Evolutionary conservation across 2,797 vertebrate species (phyloP).

Genomic region (Pipistrellus kuhlii): DNA sequence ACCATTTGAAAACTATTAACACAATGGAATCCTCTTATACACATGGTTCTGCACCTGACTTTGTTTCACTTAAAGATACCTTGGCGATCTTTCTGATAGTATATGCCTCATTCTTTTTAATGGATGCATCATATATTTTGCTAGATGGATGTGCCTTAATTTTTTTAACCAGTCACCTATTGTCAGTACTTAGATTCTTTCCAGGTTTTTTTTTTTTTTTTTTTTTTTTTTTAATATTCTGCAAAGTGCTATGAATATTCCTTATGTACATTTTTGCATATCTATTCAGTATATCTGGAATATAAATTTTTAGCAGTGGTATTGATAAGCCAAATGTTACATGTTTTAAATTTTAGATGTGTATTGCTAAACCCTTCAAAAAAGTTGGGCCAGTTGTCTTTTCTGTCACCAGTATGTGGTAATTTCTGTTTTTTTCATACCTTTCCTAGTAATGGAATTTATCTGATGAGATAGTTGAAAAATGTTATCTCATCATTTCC

Average conservation of each 20-base stretch:
- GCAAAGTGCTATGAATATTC: not conserved
- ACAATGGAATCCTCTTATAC: not conserved
- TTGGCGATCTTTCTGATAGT: not conserved
- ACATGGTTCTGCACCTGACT: not conserved
- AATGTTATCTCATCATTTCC: constrained; percentile 45
- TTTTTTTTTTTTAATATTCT: not conserved
- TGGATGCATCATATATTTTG: not conserved
- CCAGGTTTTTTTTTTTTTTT: not conserved
- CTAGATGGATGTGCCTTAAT: not conserved
- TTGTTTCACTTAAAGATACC: not conserved
- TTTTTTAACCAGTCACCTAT: constrained; percentile 1
- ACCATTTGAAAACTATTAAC: constrained; percentile 3
- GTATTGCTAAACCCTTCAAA: not conserved
- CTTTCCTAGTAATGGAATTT: constrained; percentile 6
- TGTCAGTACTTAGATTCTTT: not conserved
- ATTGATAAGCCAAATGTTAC: not conserved
- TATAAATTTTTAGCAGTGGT: constrained; percentile 6
- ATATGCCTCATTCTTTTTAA: not conserved
- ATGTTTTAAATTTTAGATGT: not conserved
- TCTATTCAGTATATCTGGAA: not conserved
- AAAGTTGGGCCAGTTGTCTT: not conserved
- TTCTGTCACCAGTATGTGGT: not conserved
- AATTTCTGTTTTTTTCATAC: not conserved
- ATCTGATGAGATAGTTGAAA: not conserved
- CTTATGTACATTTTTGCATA: not conserved